Conservation (phyloP, 2,888 invertebrate species). For the Diplolepis rosae region DNA sequence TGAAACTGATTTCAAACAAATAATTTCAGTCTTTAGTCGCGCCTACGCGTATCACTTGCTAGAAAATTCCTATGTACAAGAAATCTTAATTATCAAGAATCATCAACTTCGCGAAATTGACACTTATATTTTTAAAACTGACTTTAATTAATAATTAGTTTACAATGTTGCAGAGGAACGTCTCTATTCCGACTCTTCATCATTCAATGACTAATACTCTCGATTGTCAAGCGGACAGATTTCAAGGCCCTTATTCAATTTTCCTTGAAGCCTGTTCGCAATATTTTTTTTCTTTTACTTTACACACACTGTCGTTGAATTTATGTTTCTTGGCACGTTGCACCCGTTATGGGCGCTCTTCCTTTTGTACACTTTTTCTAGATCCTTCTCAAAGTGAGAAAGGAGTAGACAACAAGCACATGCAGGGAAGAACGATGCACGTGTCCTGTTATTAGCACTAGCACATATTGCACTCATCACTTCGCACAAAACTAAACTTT, state of each 20-base stretch:
- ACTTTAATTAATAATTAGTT: slow-evolving; percentile 21
- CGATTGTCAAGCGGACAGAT: slow-evolving; percentile 51
- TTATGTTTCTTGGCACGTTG: slow-evolving; percentile 32
- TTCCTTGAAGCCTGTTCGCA: slow-evolving; percentile 56
- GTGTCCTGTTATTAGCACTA: background rate
- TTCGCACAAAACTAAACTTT: slow-evolving; percentile 3
- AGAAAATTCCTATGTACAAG: background rate
- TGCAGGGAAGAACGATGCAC: slow-evolving; percentile 10
- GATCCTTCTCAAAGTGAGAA: slow-evolving; percentile 16
- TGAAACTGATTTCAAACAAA: slow-evolving; percentile 7
- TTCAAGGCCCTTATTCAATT: slow-evolving; percentile 47
- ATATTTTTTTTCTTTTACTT: slow-evolving; percentile 41
- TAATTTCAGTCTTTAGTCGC: slow-evolving; percentile 24
- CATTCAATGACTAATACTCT: background rate
- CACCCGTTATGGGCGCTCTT: background rate
- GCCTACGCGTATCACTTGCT: slow-evolving; percentile 1
- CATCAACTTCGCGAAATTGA: slow-evolving; percentile 40
- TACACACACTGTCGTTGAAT: slow-evolving; percentile 7
- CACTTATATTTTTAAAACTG: slow-evolving; percentile 33
- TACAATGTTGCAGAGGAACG: slow-evolving; percentile 25
- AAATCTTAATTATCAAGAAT: slow-evolving; percentile 35
- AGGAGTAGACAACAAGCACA: background rate
- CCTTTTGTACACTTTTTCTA: slow-evolving; percentile 18
- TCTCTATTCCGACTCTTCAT: slow-evolving; percentile 10
- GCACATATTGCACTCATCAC: background rate